These are phyloP conservation scores for Catocala sponsa DNA, from an alignment of 2,888 invertebrate species.

Conservation along the genomic window DNA sequence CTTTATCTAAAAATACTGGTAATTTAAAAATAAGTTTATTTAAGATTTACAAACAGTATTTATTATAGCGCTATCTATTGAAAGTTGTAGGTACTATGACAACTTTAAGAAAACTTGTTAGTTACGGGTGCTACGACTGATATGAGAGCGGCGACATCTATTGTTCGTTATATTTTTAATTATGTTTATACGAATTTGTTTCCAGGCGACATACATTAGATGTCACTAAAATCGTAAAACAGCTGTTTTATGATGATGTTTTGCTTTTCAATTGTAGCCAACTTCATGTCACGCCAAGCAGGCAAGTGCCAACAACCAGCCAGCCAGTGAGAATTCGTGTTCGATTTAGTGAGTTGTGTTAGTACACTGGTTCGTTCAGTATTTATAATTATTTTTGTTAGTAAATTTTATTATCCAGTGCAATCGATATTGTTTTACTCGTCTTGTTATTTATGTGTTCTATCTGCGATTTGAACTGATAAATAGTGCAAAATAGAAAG, in stretches of 20 bases:
- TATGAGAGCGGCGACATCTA: no score
- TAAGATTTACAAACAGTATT: no score
- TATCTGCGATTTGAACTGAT: slow-evolving; percentile 21
- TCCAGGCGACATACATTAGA: slow-evolving; percentile 21
- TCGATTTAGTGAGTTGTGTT: slow-evolving; percentile 59
- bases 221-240: slow-evolving; percentile 53
- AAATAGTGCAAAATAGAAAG: slow-evolving; percentile 49
- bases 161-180: no score
- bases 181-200: not conserved
- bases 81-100: not conserved
- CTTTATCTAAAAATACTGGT: no score
- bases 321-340: slow-evolving; percentile 65
- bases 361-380: slow-evolving; percentile 56
- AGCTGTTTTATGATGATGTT: slow-evolving; percentile 72
- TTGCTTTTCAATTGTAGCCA: slow-evolving; percentile 66
- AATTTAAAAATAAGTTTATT: no score
- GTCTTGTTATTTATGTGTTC: slow-evolving; percentile 37
- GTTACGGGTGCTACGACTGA: no score
- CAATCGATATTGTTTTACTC: slow-evolving; percentile 45
- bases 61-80: slow-evolving; percentile 32
- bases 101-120: no score
- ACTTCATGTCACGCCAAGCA: slow-evolving; percentile 67
- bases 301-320: slow-evolving; percentile 47
- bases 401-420: slow-evolving; percentile 62
- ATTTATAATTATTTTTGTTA: slow-evolving; percentile 59